Evolutionary conservation across 2,888 invertebrate genomes (phyloP), one percentile per base, ranked within the genome.

Genomic region (Mesorhabditis belari): DNA sequence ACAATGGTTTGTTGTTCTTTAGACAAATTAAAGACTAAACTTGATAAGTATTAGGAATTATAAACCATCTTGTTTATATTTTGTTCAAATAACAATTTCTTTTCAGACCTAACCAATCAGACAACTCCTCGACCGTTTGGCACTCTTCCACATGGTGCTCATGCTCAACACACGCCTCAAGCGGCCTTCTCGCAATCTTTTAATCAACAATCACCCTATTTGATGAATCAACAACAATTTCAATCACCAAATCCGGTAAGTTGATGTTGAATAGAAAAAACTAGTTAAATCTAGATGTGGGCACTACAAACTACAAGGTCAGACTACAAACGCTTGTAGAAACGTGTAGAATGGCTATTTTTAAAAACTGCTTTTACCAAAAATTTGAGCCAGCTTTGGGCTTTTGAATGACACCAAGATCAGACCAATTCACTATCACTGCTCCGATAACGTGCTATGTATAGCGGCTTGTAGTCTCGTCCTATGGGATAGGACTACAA

Each of bases 1-100:
- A 71, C 44, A 70, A 73, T 62, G 72, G 72, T 71, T 21, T 9
- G 49, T 52, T 23, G n/a, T 44, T 44, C 44, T 44, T n/a, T n/a
- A n/a, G n/a, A n/a, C n/a, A n/a, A n/a, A n/a, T n/a, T n/a, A n/a
- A n/a, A n/a, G n/a, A n/a, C n/a, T n/a, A n/a, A n/a, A n/a, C n/a
- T n/a, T n/a, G n/a, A n/a, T 35, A 35, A 35, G 44, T n/a, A 35
- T n/a, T n/a, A 35, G 44, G n/a, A 17, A 17, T 35, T 35, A 17
- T 17, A n/a, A 35, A 35, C 12, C 44, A 9, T 35, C 12, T 35
- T 35, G 44, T 17, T 17, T 35, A 9, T 9, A n/a, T 35, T n/a
- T n/a, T n/a, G n/a, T n/a, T n/a, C 25, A 24, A 6, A 5, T 50
- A n/a, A 24, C 17, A 24, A 24, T 50, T 50, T 21, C 28, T 17